Conservation (phyloP, 2,797 vertebrate genomes). For the Enteromius unitaeniatus region DNA sequence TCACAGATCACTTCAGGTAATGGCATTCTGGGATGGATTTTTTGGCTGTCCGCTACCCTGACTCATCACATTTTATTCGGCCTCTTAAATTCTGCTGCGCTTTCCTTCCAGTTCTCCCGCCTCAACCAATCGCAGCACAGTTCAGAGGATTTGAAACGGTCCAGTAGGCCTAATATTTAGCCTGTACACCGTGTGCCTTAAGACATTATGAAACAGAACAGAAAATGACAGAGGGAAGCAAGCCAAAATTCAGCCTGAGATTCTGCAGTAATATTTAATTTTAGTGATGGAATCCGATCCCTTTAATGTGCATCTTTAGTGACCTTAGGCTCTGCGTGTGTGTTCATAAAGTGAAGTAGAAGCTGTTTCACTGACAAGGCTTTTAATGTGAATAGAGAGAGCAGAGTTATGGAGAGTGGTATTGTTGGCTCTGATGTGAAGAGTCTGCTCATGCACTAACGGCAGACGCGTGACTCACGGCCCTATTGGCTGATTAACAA, state of each 20-base stretch:
- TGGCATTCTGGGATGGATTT: constrained; percentile 21
- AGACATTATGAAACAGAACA: constrained; percentile 20
- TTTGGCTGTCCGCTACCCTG: constrained; percentile 19
- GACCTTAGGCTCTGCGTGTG: neutral
- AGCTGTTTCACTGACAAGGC: constrained; percentile 18
- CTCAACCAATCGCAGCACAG: neutral
- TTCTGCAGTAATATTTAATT: constrained; percentile 23
- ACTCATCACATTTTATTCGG: constrained; percentile 35
- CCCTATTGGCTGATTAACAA: constrained; percentile 44
- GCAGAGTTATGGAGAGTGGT: constrained; percentile 29
- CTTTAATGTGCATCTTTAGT: constrained; percentile 34
- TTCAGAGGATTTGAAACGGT: constrained; percentile 34
- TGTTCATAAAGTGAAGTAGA: constrained; percentile 26
- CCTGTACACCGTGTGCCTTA: constrained; percentile 22
- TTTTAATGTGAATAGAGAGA: constrained; percentile 42
- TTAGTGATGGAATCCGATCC: constrained; percentile 31
- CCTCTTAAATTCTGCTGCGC: constrained; percentile 3
- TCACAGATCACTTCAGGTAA: constrained; percentile 40
- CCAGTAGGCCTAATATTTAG: constrained; percentile 35
- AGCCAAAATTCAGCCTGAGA: neutral
- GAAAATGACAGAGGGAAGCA: constrained; percentile 5
- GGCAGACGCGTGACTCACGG: constrained; percentile 53
- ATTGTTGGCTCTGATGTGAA: constrained; percentile 46
- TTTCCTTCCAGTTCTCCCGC: constrained; percentile 3
- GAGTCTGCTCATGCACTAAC: constrained; percentile 46